These are phyloP conservation scores for Drosophila kurseongensis DNA, from an alignment of 1,140 invertebrate species.

Conservation along the genomic window DNA sequence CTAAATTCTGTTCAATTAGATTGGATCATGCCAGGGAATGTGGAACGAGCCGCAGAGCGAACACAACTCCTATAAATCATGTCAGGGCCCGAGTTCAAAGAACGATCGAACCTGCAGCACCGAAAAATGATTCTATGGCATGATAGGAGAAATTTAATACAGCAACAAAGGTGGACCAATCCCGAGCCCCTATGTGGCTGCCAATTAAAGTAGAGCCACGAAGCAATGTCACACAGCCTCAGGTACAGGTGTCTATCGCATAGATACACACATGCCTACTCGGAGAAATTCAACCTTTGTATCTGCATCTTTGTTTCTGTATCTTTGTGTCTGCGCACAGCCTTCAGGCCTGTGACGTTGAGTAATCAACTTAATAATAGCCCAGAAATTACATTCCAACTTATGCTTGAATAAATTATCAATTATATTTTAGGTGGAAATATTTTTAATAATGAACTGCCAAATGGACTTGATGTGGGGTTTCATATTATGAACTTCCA, in stretches of 20 bases:
- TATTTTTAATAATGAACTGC: no score
- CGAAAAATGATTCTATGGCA: slow-evolving; percentile 9
- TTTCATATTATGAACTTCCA: slow-evolving; percentile 15
- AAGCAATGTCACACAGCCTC: slow-evolving; percentile 43
- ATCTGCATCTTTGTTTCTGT: slow-evolving; percentile 11
- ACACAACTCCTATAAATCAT: slow-evolving; percentile 33
- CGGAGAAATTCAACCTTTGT: not conserved
- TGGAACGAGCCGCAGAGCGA: slow-evolving; percentile 2
- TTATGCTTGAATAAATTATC: slow-evolving; percentile 75
- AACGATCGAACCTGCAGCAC: slow-evolving; percentile 28
- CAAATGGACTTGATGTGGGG: slow-evolving; percentile 12
- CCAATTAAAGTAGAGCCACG: slow-evolving; percentile 34
- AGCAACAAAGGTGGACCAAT: slow-evolving; percentile 31
- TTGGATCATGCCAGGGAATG: not conserved
- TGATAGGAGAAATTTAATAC: slow-evolving; percentile 49
- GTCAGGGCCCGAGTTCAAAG: slow-evolving; percentile 21
- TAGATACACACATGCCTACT: slow-evolving; percentile 6
- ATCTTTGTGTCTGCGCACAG: slow-evolving; percentile 30
- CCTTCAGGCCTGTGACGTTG: slow-evolving; percentile 43
- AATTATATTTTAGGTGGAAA: slow-evolving; percentile 47
- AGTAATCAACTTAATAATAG: slow-evolving; percentile 79
- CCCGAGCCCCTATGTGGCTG: slow-evolving; percentile 23
- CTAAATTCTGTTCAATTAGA: slow-evolving; percentile 48
- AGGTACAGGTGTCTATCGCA: slow-evolving; percentile 39
- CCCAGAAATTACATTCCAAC: slow-evolving; percentile 67